Evolutionary conservation across 2,888 invertebrate genomes (phyloP), one percentile per base, ranked within the genome.

Genomic region (Girardia tigrina): DNA sequence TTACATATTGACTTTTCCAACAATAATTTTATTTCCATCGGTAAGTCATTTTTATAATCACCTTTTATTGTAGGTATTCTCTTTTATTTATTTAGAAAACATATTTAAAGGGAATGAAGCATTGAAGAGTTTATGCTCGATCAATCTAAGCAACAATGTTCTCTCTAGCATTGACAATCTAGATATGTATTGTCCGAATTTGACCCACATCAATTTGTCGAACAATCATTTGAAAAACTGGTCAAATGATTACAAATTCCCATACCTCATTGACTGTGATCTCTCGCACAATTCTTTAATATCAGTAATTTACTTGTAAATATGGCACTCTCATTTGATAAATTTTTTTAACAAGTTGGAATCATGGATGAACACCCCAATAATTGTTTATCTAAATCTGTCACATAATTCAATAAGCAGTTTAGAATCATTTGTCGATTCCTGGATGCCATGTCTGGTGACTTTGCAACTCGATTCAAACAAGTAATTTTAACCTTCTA

Each of bases 211-310:
- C 4, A 20, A n/a, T 20, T 6, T n/a, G 4, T 56, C n/a, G 4
- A 23, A 23, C n/a, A 56, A 56, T 56, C 56, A 56, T n/a, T 6
- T 56, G n/a, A 56, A 56, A n/a, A 56, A 56, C n/a, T n/a, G 56
- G 56, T 56, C 56, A n/a, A 12, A n/a, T 4, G 6, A 2, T 56
- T 20, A 12, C 23, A 56, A 56, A 56, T 56, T 56, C 23, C 56
- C 56, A n/a, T 12, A 8, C 23, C n/a, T 56, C 20, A 16, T 56
- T n/a, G 4, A 56, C 4, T 56, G 4, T 12, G 56, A 36, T 23
- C n/a, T 56, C 4, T 56, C 56, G n/a, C 56, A 56, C 56, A 56
- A 56, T 56, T 56, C 56, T 2, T 56, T 56, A n/a, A 56, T n/a
- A 12, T 56, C 56, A n/a, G 36, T 36, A 36, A 36, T 36, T 36